Conservation (phyloP, 2,888 invertebrate genomes). For the Lasioglossum vierecki region DNA sequence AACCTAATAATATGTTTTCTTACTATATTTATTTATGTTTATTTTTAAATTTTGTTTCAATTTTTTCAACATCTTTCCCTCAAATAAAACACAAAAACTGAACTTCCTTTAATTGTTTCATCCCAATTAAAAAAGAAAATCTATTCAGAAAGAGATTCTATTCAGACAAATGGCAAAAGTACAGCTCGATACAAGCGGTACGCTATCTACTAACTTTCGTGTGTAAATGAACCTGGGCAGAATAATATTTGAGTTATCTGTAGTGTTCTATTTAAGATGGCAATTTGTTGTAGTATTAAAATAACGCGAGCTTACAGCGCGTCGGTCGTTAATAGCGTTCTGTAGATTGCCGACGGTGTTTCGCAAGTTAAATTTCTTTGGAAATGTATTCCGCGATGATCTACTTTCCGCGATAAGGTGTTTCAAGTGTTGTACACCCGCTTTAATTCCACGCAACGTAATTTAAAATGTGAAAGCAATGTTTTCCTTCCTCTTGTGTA, state of each 20-base stretch:
- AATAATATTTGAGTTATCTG: not conserved
- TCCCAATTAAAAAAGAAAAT: too few relatives aligned
- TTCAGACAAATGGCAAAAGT: not conserved
- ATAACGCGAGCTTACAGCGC: not conserved
- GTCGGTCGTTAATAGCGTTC: not conserved
- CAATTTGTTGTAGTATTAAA: not conserved
- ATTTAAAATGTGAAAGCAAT: slow-evolving; percentile 32
- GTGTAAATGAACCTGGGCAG: not conserved
- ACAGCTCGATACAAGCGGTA: not conserved
- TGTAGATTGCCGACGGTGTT: not conserved
- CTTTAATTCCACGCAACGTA: slow-evolving; percentile 19
- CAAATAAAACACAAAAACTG: too few relatives aligned
- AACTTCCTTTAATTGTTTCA: too few relatives aligned
- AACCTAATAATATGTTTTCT: too few relatives aligned
- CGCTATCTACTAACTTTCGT: not conserved
- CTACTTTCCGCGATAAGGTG: not conserved
- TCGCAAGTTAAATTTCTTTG: slow-evolving; percentile 8
- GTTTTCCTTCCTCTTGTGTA: slow-evolving; percentile 27
- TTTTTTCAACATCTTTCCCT: too few relatives aligned
- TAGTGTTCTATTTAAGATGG: not conserved
- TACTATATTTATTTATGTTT: too few relatives aligned
- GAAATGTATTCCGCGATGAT: slow-evolving; percentile 16
- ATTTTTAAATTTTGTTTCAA: too few relatives aligned
- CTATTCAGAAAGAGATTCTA: too few relatives aligned
- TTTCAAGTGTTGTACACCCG: not conserved